A percentile compares a stretch with the other conserved stretches of the same genome.
Conservation (phyloP, 2,113 vertebrate species). For the Ammodytes dubius region DNA sequence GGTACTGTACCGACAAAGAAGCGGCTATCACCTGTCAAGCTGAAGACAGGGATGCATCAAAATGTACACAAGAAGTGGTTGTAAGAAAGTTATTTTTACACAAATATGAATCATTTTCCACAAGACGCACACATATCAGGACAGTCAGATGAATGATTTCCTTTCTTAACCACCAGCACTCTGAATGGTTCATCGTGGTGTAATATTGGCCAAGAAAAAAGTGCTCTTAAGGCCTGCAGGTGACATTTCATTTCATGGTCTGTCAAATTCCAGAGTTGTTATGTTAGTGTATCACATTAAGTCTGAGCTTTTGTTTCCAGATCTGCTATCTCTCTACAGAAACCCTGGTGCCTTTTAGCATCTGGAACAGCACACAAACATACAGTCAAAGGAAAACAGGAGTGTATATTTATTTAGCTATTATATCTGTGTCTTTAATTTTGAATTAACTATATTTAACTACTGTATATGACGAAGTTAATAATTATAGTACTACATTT, state of each 20-base stretch:
- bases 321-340: constrained; percentile 32
- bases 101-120: constrained; percentile 24
- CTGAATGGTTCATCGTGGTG: constrained; percentile 18
- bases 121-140: constrained; percentile 37
- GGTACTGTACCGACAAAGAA: constrained; percentile 70
- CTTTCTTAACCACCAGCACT: constrained; percentile 32
- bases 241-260: constrained; percentile 19
- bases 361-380: constrained; percentile 51
- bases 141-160: constrained; percentile 34
- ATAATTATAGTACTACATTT: constrained; percentile 21
- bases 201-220: neutral
- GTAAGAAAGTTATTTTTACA: constrained; percentile 30
- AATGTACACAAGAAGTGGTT: neutral
- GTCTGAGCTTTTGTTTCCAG: constrained; percentile 20
- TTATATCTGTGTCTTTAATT: constrained; percentile 61
- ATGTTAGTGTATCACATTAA: neutral
- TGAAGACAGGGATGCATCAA: constrained; percentile 18
- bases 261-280: neutral
- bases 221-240: constrained; percentile 13
- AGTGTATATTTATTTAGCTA: constrained; percentile 79
- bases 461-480: constrained; percentile 54
- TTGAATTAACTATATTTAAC: constrained; percentile 68
- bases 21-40: neutral
- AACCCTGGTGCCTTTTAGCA: constrained; percentile 62
- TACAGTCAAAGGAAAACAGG: constrained; percentile 23